Evolutionary conservation across 2,797 vertebrate genomes (phyloP), one percentile per base, ranked within the genome.

Genomic region (Protonibea diacanthus): DNA sequence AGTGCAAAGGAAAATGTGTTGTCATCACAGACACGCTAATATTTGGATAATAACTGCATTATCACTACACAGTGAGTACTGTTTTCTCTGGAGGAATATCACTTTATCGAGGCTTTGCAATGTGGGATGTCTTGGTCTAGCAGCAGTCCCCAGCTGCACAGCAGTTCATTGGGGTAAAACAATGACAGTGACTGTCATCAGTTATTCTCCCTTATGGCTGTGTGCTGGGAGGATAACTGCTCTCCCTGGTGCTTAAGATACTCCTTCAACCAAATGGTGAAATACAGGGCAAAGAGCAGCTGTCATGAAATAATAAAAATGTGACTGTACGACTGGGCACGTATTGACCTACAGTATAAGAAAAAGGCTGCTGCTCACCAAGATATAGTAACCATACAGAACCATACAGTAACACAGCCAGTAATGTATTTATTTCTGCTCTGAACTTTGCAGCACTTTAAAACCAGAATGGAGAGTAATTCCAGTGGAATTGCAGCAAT

Each of bases 91-190:
- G 73, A 82, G 76, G 52, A 38, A 51, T 61, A 81, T 78, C 51
- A 63, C 55, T 80, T 74, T 56, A 80, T 74, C 9, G 25, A 3
- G 11, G 38, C 57, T 67, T 23, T 44, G 58, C 76, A 60, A 69
- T 72, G 66, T 63, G 45, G 69, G 73, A 44, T 5, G 63, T 27
- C 47, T 38, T 29, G 57, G 38, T 62, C 51, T 12, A 47, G 27
- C 49, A 76, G 29, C 70, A 25, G 55, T 21, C 55, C 45, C 14
- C 63, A 49, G 55, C 68, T 71, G 53, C 42, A 53, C 70, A 70
- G 77, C 51, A 77, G 61, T 64, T 81, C 48, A 71, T 10, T 44
- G 57, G 40, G 56, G 47, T 80, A 64, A 63, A 80, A 86, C 69
- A 66, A 57, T 49, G 33, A 70, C 63, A 78, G 71, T 57, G 47